Percentiles rank a stretch among this genome's conserved stretches.
Evolutionary conservation across 2,888 invertebrate genomes (phyloP).

Genomic region (Melangyna quadrimaculata): DNA sequence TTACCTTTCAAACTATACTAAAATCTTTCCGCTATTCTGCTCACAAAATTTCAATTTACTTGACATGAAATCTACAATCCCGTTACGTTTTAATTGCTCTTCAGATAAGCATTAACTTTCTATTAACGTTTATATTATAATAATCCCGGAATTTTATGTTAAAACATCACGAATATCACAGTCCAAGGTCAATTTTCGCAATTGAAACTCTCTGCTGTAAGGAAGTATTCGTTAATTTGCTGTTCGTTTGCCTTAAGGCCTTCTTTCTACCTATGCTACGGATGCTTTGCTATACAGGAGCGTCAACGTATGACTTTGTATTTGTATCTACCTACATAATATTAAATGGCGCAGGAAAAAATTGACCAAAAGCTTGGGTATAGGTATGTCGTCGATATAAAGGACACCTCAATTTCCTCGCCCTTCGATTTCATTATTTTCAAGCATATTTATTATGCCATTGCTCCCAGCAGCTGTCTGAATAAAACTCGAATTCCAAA

Average conservation of each 20-base stretch:
- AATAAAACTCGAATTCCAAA: conserved; percentile 44
- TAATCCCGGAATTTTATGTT: conserved; percentile 24
- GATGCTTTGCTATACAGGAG: not conserved
- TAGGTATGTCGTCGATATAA: conserved; percentile 15
- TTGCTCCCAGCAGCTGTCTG: conserved; percentile 50
- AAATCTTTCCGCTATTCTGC: conserved; percentile 25
- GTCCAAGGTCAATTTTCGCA: not conserved
- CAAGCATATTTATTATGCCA: conserved; percentile 29
- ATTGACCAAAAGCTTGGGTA: conserved; percentile 38
- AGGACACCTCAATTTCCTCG: not conserved
- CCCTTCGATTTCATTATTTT: not conserved
- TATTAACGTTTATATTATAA: conserved; percentile 30
- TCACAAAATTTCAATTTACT: conserved; percentile 52
- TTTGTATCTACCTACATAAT: conserved; percentile 42
- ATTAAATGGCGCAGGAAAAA: conserved; percentile 64
- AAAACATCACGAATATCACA: not conserved
- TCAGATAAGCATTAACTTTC: conserved; percentile 40
- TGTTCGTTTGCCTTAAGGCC: conserved; percentile 33
- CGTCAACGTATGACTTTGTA: conserved; percentile 43
- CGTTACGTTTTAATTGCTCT: conserved; percentile 62
- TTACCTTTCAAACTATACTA: not conserved
- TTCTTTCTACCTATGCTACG: no score
- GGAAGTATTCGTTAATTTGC: not conserved
- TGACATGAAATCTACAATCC: conserved; percentile 45
- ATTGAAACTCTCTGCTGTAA: conserved; percentile 25